Conservation (phyloP, 1,140 invertebrate genomes). For the Cydia amplana region DNA sequence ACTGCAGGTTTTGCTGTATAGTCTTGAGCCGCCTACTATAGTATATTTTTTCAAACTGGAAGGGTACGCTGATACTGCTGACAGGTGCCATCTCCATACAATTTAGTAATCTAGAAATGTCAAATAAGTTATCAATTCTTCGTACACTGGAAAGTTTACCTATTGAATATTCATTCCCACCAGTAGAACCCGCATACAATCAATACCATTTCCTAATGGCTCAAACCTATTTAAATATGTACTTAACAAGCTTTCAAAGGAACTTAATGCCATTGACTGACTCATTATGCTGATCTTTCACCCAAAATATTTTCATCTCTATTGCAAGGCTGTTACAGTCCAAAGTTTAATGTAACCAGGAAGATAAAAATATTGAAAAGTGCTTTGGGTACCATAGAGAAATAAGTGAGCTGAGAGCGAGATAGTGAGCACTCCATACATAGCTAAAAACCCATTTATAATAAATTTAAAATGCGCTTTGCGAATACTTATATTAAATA, state of each 20-base stretch:
- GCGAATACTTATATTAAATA: too few relatives aligned
- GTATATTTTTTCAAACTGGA: too few relatives aligned
- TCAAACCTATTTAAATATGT: conserved; percentile 1
- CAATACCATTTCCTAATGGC: conserved; percentile 10
- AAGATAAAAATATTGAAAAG: conserved; percentile 6
- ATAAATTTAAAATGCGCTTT: too few relatives aligned
- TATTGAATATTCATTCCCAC: background rate
- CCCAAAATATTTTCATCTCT: background rate
- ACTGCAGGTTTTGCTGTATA: too few relatives aligned
- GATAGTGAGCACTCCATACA: too few relatives aligned
- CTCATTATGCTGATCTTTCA: background rate
- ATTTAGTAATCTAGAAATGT: too few relatives aligned
- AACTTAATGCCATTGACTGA: conserved; percentile 20
- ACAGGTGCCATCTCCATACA: too few relatives aligned
- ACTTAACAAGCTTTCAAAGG: conserved; percentile 13
- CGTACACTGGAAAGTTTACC: background rate
- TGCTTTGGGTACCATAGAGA: background rate
- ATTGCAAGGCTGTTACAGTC: background rate
- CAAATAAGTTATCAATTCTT: background rate
- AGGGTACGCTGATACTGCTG: too few relatives aligned
- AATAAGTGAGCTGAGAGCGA: too few relatives aligned
- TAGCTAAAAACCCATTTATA: too few relatives aligned
- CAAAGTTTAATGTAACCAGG: background rate
- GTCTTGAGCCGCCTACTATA: too few relatives aligned
- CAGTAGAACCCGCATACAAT: conserved; percentile 5